A percentile compares a stretch with the other conserved stretches of the same genome.
Conservation (phyloP, 2,113 vertebrate species). For the human region GRCh38 chr14:64879501-64880000, state of each 20-base stretch:
- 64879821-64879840: constrained; percentile 58
- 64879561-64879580: constrained; percentile 47
- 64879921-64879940: constrained; percentile 87
- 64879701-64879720: constrained; percentile 45
- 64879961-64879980: constrained; percentile 85
- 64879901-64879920: constrained; percentile 81
- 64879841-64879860: constrained; percentile 70
- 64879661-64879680: neutral
- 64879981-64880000: constrained; percentile 85
- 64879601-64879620: constrained; percentile 20
- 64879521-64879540: constrained; percentile 56
- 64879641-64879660: neutral
- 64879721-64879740: constrained; percentile 36
- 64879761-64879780: neutral
- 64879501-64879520: constrained; percentile 18
- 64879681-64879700: constrained; percentile 46
- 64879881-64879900: constrained; percentile 78
- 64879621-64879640: neutral
- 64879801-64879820: constrained; percentile 65
- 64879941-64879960: constrained; percentile 89
- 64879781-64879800: constrained; percentile 80
- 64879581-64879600: constrained; percentile 26
- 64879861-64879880: constrained; percentile 77
- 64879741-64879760: neutral
- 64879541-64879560: constrained; percentile 23